A percentile compares a stretch with the other conserved stretches of the same genome.
phyloP scores from a whole-genome alignment of 2,797 vertebrate species.

The Rhinophrynus dorsalis region DNA sequence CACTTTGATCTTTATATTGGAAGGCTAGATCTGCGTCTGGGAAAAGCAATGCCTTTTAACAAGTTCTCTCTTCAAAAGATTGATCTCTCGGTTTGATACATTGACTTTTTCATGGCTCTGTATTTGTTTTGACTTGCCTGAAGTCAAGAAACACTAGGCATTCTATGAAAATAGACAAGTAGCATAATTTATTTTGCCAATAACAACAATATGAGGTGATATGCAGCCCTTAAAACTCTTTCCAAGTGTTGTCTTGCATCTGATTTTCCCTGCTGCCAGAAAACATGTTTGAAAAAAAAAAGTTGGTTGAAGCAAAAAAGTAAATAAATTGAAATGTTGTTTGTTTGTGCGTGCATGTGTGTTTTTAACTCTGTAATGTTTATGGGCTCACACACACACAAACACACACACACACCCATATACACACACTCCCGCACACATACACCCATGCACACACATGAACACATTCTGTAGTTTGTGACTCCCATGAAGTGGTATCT shows the following conservation, averaged over 20 bases:
- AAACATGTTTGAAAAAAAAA: no score
- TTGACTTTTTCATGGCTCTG: constrained; percentile 2
- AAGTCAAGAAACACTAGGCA: background rate
- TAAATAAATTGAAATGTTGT: no score
- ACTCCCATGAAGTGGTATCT: no score
- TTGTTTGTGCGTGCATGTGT: no score
- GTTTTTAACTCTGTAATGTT: no score
- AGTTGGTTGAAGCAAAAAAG: no score
- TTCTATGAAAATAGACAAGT: background rate
- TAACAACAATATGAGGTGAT: background rate
- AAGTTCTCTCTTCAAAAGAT: background rate
- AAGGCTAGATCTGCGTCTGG: background rate
- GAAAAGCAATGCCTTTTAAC: background rate
- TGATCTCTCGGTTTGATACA: constrained; percentile 15
- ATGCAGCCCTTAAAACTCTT: background rate
- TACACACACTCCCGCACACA: no score
- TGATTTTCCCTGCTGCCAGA: background rate
- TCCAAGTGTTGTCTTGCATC: background rate
- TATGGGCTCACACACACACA: no score
- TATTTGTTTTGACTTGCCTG: constrained; percentile 13
- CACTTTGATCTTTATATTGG: background rate
- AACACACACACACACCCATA: no score
- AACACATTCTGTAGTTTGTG: no score
- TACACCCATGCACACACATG: no score
- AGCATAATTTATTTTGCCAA: constrained; percentile 13